Evolutionary conservation across 2,797 vertebrate genomes (phyloP).

Genomic region (Amblyraja radiata): DNA sequence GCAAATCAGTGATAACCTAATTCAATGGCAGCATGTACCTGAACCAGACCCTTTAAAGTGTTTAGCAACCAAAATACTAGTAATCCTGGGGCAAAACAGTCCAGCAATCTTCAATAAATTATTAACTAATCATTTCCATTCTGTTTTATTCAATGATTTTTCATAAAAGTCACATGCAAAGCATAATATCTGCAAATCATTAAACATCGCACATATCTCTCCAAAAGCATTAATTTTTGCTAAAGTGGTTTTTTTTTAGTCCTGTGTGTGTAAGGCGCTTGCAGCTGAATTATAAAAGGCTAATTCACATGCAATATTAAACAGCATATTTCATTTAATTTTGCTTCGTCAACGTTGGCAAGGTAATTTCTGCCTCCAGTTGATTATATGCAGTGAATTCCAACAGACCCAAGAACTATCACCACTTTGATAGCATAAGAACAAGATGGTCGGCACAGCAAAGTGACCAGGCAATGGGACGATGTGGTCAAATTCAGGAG

Average conservation of each 20-base stretch:
- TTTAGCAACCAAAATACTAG: too few relatives aligned
- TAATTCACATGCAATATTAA: background rate
- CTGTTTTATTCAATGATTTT: background rate
- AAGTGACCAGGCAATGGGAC: background rate
- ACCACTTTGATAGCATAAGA: background rate
- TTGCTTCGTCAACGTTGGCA: background rate
- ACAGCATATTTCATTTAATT: too few relatives aligned
- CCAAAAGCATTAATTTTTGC: background rate
- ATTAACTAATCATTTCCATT: background rate
- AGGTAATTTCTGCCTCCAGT: background rate
- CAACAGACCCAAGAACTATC: background rate
- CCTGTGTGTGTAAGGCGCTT: background rate
- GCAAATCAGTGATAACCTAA: background rate
- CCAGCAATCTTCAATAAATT: background rate
- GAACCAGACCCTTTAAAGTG: too few relatives aligned
- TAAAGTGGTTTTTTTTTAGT: background rate
- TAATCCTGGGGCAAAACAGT: background rate
- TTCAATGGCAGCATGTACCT: background rate
- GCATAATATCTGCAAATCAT: background rate
- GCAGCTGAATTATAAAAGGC: too few relatives aligned
- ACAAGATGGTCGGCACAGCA: background rate
- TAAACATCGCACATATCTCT: background rate
- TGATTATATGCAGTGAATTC: background rate
- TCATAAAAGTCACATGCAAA: too few relatives aligned
- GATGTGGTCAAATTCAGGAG: background rate